phyloP scores from a whole-genome alignment of 2,888 invertebrate genomes.

The Bombylius discolor region DNA sequence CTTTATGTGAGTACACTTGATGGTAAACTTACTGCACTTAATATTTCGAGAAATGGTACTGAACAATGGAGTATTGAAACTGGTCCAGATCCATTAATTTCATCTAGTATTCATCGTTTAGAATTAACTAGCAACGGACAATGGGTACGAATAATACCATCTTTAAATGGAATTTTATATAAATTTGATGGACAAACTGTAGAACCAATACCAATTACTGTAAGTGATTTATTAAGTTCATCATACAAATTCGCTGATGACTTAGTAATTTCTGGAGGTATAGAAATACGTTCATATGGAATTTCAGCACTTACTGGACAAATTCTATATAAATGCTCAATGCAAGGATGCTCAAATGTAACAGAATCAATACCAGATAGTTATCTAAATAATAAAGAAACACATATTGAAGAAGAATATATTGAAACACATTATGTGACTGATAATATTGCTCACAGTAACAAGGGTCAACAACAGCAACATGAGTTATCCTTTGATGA shows the following conservation, averaged over 20 bases:
- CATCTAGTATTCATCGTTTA: conserved; percentile 77
- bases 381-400: not conserved
- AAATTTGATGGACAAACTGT: conserved; percentile 81
- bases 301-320: conserved; percentile 60
- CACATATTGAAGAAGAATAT: too few relatives aligned
- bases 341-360: conserved; percentile 55
- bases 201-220: conserved; percentile 75
- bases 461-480: conserved; percentile 3
- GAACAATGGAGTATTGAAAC: conserved; percentile 70
- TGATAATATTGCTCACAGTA: not conserved
- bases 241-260: conserved; percentile 79
- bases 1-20: conserved; percentile 82
- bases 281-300: conserved; percentile 75
- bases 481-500: conserved; percentile 35
- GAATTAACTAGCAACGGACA: conserved; percentile 76
- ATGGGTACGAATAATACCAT: conserved; percentile 82
- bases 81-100: conserved; percentile 60
- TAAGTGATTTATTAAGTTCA: conserved; percentile 73
- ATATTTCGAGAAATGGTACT: conserved; percentile 51
- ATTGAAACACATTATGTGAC: not conserved
- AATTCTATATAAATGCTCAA: conserved; percentile 64
- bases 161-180: conserved; percentile 81
- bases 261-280: conserved; percentile 75
- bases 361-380: conserved; percentile 39
- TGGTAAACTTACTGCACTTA: conserved; percentile 72